These are phyloP conservation scores for Dicrostonyx torquatus DNA, from an alignment of 2,797 vertebrate species.

Conservation along the genomic window DNA sequence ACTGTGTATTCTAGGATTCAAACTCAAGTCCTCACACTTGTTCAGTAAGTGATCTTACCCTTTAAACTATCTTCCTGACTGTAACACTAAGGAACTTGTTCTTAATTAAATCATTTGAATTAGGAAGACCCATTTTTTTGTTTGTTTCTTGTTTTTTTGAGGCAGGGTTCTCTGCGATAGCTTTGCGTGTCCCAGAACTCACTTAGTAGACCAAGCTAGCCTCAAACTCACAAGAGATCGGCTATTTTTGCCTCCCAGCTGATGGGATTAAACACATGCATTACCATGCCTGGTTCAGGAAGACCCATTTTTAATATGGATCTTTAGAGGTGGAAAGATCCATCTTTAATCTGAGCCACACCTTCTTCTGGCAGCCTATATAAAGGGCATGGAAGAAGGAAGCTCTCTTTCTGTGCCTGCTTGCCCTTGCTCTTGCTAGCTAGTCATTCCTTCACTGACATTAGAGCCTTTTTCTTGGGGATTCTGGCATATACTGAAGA, in stretches of 20 bases:
- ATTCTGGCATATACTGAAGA: background rate
- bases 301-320: background rate
- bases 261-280: background rate
- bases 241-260: too few relatives aligned
- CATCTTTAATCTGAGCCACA: background rate
- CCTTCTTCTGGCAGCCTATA: background rate
- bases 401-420: background rate
- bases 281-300: background rate
- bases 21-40: background rate
- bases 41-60: background rate
- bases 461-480: background rate
- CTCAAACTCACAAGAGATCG: too few relatives aligned
- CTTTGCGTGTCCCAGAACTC: background rate
- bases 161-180: background rate
- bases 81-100: background rate
- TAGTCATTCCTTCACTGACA: background rate
- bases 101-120: background rate
- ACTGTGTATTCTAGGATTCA: background rate
- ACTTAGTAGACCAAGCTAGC: background rate
- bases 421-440: background rate
- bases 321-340: background rate
- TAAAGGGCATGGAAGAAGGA: background rate
- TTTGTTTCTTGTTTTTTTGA: background rate
- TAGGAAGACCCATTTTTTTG: background rate
- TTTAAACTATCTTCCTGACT: background rate